These are phyloP conservation scores for Tetrax tetrax DNA, from an alignment of 2,113 vertebrate genomes.

Conservation along the genomic window DNA sequence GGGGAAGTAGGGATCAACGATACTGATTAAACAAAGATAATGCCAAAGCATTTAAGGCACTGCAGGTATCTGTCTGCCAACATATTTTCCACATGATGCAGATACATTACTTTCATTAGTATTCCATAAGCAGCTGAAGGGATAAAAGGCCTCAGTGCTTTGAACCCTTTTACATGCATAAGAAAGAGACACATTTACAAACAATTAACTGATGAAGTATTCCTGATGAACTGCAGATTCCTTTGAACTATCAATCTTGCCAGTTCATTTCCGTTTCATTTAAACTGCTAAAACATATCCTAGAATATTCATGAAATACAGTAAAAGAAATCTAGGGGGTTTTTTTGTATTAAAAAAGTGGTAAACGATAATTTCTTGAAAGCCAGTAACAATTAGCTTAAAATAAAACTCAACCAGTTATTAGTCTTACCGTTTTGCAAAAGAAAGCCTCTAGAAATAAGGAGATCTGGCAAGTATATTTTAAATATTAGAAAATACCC, in stretches of 20 bases:
- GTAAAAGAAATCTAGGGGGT: background rate
- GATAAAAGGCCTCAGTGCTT: conserved; percentile 12
- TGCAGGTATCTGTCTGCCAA: conserved; percentile 60
- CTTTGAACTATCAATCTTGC: conserved; percentile 19
- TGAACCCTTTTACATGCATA: background rate
- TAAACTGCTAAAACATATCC: background rate
- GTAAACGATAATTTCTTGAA: background rate
- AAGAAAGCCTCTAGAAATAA: background rate
- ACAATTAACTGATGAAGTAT: conserved; percentile 4
- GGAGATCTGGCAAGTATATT: background rate
- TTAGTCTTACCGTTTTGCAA: background rate
- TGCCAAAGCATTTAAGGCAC: conserved; percentile 50
- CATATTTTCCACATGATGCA: conserved; percentile 57
- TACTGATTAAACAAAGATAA: conserved; percentile 28
- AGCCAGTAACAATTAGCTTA: background rate
- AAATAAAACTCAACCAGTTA: background rate
- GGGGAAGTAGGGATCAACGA: conserved; percentile 11
- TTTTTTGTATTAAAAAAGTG: background rate
- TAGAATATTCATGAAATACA: background rate
- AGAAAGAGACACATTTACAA: conserved; percentile 32
- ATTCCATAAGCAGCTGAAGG: conserved; percentile 31
- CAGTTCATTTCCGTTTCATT: background rate
- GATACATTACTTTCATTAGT: conserved; percentile 29
- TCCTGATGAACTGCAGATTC: background rate
- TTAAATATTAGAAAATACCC: background rate